These are phyloP conservation scores for Noctua comes DNA, from an alignment of 2,888 invertebrate species.

Conservation along the genomic window DNA sequence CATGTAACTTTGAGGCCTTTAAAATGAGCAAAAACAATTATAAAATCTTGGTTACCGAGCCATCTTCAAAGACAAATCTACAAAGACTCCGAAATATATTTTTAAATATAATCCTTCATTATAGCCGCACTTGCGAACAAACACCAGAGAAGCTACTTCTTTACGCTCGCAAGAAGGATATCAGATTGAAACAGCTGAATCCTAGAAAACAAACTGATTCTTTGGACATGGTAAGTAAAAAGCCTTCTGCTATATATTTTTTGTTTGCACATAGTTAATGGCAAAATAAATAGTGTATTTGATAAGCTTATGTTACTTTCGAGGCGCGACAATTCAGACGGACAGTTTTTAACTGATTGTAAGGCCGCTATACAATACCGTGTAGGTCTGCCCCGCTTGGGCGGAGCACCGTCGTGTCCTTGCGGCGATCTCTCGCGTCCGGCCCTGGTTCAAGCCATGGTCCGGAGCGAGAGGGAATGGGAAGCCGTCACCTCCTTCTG, in stretches of 20 bases:
- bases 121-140: conserved; percentile 92
- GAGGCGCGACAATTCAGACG: no score
- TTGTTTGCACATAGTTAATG: neutral
- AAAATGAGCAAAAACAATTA: neutral
- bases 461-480: no score
- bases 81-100: neutral
- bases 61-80: neutral
- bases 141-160: conserved; percentile 94
- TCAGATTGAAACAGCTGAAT: conserved; percentile 94
- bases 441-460: no score
- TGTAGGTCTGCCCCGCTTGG: no score
- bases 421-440: no score
- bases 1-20: neutral
- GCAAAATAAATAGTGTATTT: neutral
- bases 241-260: neutral
- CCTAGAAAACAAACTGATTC: conserved; percentile 90
- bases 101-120: conserved; percentile 33
- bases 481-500: no score
- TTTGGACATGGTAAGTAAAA: conserved; percentile 90
- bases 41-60: neutral
- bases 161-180: conserved; percentile 95
- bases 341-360: neutral
- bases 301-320: neutral
- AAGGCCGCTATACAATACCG: neutral
- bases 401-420: no score